phyloP scores from a whole-genome alignment of 37 sponge, comb jelly and placozoan species.

The Lycopodina hypogea region DNA sequence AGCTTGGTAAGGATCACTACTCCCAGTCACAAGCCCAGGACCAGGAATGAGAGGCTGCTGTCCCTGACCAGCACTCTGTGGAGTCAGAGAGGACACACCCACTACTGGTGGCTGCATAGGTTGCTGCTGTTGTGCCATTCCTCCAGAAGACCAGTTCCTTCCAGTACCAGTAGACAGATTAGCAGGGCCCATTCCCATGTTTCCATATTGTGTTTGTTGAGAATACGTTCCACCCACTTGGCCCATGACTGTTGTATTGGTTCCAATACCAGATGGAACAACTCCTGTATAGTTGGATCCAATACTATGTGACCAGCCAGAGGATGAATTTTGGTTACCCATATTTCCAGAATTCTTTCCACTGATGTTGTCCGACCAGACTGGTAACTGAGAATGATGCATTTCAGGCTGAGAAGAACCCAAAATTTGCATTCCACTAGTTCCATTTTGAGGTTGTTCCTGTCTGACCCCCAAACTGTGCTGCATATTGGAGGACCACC shows the following conservation, averaged over 20 bases:
- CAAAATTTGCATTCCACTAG: background rate
- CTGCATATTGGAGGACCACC: conserved; percentile 25
- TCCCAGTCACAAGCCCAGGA: background rate
- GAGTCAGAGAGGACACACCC: background rate
- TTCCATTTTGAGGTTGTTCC: background rate
- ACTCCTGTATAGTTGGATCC: background rate
- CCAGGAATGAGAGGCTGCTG: conserved; percentile 16
- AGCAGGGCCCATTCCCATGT: conserved; percentile 5
- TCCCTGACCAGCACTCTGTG: background rate
- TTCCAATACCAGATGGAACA: too few species aligned
- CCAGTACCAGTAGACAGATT: background rate
- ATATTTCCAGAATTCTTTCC: background rate
- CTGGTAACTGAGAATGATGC: background rate
- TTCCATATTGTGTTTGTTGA: background rate
- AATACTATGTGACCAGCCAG: background rate
- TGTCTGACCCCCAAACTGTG: background rate
- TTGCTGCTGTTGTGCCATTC: conserved; percentile 6
- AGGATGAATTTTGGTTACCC: background rate
- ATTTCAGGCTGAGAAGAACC: background rate
- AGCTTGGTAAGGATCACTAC: background rate
- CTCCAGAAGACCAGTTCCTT: background rate
- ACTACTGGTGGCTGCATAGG: background rate
- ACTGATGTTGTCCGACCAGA: conserved; percentile 12
- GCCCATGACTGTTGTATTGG: background rate
- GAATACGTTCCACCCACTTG: background rate